Base-by-base conservation (phyloP, 2,113 vertebrate genomes). In the Cettia cetti region DNA sequence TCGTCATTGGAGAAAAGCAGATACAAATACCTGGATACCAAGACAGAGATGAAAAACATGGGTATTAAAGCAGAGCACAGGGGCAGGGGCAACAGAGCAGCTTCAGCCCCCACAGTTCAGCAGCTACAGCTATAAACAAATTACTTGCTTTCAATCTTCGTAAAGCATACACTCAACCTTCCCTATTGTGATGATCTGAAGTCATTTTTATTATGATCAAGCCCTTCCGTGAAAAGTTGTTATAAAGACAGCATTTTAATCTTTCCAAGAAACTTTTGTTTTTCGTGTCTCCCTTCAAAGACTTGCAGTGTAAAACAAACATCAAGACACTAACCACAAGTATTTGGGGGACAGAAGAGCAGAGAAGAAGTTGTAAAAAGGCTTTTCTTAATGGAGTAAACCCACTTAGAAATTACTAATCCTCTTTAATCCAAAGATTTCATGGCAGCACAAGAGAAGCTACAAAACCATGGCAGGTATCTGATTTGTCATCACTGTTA, bases 1-100 rank as follows among this genome's bases (percentile, higher is more conserved):
- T 99, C 99, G 64, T 99, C 99, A 18, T 97, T 98, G 96, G 99
- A 99, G 98, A 99, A 99, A 69, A 99, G 98, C 97, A 99, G 98
- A 96, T 99, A 99, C 95, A 99, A 98, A 95, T 99, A 99, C 97
- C 99, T 99, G 96, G 39, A 88, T 78, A 86, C 12, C 66, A 95
- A 86, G 40, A 88, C 11, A 95, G 42, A 81, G 68, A 82, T 31
- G 13, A 71, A 92, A 93, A 71, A 47, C 16, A 16, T 5, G 9
- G 27, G 14, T 89, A 59, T 95, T 86, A 95, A 59, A 76, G 50
- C 20, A 85, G 15, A 88, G 70, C 45, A 77, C 13, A 45, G 26
- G 44, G 13, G 44, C 35, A 81, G 54, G 15, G 14, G 21, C 52
- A 88, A 66, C 17, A 81, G 16, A 86, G 56, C 35, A 88, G 52